Evolutionary conservation across 2,797 vertebrate genomes (phyloP), one percentile per base, ranked within the genome.

Genomic region (Merluccius polli): DNA sequence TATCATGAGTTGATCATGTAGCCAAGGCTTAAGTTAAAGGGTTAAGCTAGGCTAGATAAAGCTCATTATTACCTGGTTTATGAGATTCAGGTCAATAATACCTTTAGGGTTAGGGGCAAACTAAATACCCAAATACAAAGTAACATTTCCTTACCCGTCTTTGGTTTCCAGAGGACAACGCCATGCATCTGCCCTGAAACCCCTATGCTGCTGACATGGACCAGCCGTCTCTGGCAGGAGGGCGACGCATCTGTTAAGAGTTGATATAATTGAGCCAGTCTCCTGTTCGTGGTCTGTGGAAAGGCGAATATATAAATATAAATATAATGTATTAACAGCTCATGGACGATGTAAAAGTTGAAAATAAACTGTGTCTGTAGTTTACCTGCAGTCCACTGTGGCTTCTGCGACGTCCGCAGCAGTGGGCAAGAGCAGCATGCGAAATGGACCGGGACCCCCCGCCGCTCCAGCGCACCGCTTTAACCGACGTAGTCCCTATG

Each of bases 101-200:
- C n/a, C n/a, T n/a, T n/a, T n/a, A n/a, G n/a, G n/a, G n/a, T n/a
- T n/a, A n/a, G n/a, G n/a, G n/a, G n/a, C n/a, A n/a, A n/a, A n/a
- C n/a, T n/a, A 36, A 36, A 36, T 36, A 36, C 7, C 35, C 35
- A 36, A 36, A 1, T 1, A 6, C 38, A 41, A 16, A 48, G 15
- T 24, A 9, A 24, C 21, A 59, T 10, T 59, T 65, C 33, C 83
- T 93, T 89, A 98, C 97, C 97, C 88, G 90, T 89, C 76, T 88
- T 78, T 71, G 85, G 86, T 86, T 91, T 97, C 98, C 98, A 99
- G 83, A 98, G 94, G 71, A 99, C 24, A 71, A 98, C 84, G 9
- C 98, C 98, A 0, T 99, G 98, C 98, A 99, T 99, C 90, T 99
- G 97, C 78, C 98, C 98, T 9, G 95, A 94, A 78, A 99, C 79